A percentile compares a stretch with the other conserved stretches of the same genome.
Conservation (phyloP, 2,797 vertebrate species). For the Centroberyx gerrardi region DNA sequence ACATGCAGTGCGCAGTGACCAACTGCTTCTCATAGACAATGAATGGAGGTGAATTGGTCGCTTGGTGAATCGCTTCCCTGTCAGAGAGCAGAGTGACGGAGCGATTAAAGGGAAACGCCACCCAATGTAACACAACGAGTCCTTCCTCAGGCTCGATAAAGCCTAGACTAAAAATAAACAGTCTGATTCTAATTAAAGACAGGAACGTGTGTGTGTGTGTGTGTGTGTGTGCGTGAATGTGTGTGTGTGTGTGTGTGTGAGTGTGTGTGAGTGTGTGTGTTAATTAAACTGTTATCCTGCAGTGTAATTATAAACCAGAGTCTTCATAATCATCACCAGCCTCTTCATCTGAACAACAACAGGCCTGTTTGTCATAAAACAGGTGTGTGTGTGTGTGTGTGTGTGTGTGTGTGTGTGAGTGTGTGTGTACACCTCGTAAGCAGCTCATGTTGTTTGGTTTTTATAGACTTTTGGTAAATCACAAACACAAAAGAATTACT, state of each 20-base stretch:
- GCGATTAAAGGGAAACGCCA: too few relatives aligned
- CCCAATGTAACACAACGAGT: background rate
- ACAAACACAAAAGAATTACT: slow-evolving; percentile 41
- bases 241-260: background rate
- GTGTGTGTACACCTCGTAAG: too few relatives aligned
- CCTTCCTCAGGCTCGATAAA: background rate
- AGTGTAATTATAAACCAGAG: slow-evolving; percentile 38
- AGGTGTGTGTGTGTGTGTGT: slow-evolving; percentile 26
- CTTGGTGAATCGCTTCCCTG: too few relatives aligned
- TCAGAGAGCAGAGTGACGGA: too few relatives aligned
- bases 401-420: background rate
- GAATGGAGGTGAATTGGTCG: too few relatives aligned
- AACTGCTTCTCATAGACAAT: too few relatives aligned
- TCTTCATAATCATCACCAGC: slow-evolving; percentile 37
- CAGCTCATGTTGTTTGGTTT: background rate
- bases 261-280: slow-evolving; percentile 16
- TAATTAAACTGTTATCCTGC: slow-evolving; percentile 43
- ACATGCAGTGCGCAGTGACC: too few relatives aligned
- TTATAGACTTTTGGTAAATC: slow-evolving; percentile 45
- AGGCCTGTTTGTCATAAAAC: slow-evolving; percentile 10
- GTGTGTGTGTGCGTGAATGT: slow-evolving; percentile 1
- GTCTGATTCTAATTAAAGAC: slow-evolving; percentile 29
- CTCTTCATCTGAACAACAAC: slow-evolving; percentile 2
- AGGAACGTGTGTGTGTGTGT: background rate
- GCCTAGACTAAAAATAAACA: background rate